Conservation (phyloP, 30 jellyfish, hydroid and myxozoan species). For the Pseudorhiza aurosa region DNA sequence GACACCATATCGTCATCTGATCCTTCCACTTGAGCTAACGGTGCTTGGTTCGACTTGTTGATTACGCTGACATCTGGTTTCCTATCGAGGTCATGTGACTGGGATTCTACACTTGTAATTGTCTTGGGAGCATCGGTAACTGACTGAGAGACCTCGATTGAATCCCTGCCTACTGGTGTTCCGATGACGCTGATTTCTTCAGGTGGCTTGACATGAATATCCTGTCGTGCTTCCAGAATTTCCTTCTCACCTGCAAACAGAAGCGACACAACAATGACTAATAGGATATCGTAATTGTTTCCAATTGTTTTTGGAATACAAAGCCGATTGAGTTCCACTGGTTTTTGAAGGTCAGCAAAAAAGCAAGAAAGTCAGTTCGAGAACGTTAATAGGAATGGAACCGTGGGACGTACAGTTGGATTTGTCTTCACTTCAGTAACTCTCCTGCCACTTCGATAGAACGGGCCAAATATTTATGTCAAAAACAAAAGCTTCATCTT, state of each 20-base stretch:
- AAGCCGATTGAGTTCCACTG: too few species aligned
- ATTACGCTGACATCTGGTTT: background rate
- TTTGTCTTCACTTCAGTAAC: too few species aligned
- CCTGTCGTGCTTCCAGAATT: conserved; percentile 65
- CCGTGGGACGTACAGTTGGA: too few species aligned
- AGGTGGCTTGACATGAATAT: conserved; percentile 25
- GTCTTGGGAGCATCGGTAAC: background rate
- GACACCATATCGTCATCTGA: conserved; percentile 61
- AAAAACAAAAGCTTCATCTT: too few species aligned
- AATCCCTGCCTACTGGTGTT: background rate
- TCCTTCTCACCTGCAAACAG: conserved; percentile 64
- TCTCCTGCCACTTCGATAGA: too few species aligned
- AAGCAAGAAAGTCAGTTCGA: too few species aligned
- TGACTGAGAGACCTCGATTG: conserved; percentile 36
- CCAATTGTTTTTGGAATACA: too few species aligned
- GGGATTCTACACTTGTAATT: background rate
- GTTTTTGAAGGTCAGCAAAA: too few species aligned
- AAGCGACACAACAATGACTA: background rate
- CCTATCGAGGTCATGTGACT: background rate
- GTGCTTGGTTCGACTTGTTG: conserved; percentile 19
- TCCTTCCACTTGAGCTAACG: conserved; percentile 54
- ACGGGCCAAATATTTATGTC: too few species aligned
- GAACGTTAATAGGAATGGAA: too few species aligned
- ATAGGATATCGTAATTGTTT: background rate
- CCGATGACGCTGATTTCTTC: conserved; percentile 18